Evolutionary conservation across 2,888 invertebrate species (phyloP).

Genomic region (Carterocephalus palaemon): DNA sequence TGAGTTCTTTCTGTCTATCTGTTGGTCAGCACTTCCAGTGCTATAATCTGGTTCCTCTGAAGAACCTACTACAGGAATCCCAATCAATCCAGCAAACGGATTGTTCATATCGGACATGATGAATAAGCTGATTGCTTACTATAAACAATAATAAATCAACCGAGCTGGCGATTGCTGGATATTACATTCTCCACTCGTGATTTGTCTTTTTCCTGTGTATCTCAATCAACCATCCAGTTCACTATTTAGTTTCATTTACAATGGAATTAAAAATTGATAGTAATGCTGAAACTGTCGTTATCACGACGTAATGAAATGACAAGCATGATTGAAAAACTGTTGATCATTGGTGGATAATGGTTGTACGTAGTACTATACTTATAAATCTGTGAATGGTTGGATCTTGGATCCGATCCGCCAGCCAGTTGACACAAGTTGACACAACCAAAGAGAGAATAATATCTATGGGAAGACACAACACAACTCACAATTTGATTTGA

Average conservation of each 20-base stretch:
- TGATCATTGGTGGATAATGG: too few relatives aligned
- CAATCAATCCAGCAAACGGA: constrained; percentile 66
- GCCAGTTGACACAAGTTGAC: too few relatives aligned
- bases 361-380: too few relatives aligned
- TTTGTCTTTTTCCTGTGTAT: not conserved
- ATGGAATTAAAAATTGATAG: constrained; percentile 20
- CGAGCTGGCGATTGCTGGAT: constrained; percentile 17
- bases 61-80: constrained; percentile 48
- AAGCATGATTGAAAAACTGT: constrained; percentile 18
- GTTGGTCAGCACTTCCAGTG: constrained; percentile 41
- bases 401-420: too few relatives aligned
- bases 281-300: constrained; percentile 36
- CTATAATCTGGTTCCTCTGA: constrained; percentile 40
- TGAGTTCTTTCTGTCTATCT: constrained; percentile 43
- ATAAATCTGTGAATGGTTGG: too few relatives aligned
- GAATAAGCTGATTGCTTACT: constrained; percentile 9
- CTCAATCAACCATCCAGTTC: constrained; percentile 17
- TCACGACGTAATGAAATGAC: constrained; percentile 32
- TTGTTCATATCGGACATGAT: constrained; percentile 68
- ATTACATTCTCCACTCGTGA: constrained; percentile 29
- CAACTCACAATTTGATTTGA: too few relatives aligned
- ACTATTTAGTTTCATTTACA: constrained; percentile 11
- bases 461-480: too few relatives aligned
- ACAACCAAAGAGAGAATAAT: too few relatives aligned
- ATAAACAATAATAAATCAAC: constrained; percentile 29